Conservation (phyloP, 2,888 invertebrate genomes). For the Scaptomyza reducta region DNA sequence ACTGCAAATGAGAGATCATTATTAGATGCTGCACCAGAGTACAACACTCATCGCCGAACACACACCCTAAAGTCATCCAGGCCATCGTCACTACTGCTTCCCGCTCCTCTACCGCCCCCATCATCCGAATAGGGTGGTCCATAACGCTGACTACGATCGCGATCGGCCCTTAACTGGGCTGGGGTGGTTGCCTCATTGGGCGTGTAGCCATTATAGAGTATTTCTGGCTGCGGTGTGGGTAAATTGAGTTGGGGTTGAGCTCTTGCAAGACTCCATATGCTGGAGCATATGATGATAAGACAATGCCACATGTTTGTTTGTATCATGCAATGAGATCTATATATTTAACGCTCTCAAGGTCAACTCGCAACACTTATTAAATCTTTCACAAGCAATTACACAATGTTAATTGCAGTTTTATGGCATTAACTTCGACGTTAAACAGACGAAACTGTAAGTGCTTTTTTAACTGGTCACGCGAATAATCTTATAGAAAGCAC, state of each 20-base stretch:
- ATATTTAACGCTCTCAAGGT: slow-evolving; percentile 69
- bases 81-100: slow-evolving; percentile 70
- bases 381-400: slow-evolving; percentile 69
- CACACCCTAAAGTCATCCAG: slow-evolving; percentile 82
- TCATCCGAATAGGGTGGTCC: slow-evolving; percentile 82
- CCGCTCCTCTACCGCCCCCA: slow-evolving; percentile 35
- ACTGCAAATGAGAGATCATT: slow-evolving; percentile 62
- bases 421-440: slow-evolving; percentile 26
- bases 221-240: slow-evolving; percentile 84
- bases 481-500: background rate
- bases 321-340: slow-evolving; percentile 60
- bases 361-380: slow-evolving; percentile 42
- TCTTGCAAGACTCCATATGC: slow-evolving; percentile 24
- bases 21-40: background rate
- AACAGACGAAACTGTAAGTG: slow-evolving; percentile 18
- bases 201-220: slow-evolving; percentile 81
- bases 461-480: slow-evolving; percentile 9
- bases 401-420: slow-evolving; percentile 51
- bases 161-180: slow-evolving; percentile 71
- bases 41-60: slow-evolving; percentile 5
- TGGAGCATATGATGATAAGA: slow-evolving; percentile 31
- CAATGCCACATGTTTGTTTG: slow-evolving; percentile 48
- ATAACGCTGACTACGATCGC: slow-evolving; percentile 82
- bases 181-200: slow-evolving; percentile 70
- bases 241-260: slow-evolving; percentile 85